phyloP scores from a whole-genome alignment of 2,113 vertebrate genomes.

The Phalacrocorax brasilianus region DNA sequence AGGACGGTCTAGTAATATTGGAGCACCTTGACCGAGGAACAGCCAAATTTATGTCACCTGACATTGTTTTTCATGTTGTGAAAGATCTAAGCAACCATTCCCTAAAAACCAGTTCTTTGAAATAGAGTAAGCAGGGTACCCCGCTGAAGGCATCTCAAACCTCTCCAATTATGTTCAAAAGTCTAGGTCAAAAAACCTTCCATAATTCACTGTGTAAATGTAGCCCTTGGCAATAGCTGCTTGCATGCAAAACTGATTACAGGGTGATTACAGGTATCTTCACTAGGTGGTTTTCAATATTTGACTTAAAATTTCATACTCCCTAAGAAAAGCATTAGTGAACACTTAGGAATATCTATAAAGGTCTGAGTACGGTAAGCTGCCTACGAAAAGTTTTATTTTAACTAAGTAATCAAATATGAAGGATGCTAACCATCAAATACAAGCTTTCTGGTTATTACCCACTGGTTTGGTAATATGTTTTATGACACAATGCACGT shows the following conservation, averaged over 20 bases:
- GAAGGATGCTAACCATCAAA: background rate
- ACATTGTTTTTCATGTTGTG: background rate
- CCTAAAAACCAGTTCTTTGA: background rate
- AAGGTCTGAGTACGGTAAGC: background rate
- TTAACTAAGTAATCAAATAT: background rate
- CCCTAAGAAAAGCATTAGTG: background rate
- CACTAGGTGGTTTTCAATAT: background rate
- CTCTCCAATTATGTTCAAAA: background rate
- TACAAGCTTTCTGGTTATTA: background rate
- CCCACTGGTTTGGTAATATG: background rate
- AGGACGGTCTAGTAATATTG: background rate
- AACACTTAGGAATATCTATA: background rate
- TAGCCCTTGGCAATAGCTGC: background rate
- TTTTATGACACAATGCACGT: background rate
- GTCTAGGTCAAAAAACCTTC: background rate
- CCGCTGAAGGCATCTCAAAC: background rate
- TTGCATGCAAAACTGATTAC: background rate
- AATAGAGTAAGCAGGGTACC: background rate
- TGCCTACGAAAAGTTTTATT: background rate
- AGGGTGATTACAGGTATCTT: background rate
- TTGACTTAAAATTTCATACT: background rate
- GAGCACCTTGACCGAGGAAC: background rate
- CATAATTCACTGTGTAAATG: background rate
- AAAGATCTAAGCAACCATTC: background rate
- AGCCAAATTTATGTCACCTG: background rate